phyloP scores from a whole-genome alignment of 2,113 vertebrate species.

The Marmota monax region DNA sequence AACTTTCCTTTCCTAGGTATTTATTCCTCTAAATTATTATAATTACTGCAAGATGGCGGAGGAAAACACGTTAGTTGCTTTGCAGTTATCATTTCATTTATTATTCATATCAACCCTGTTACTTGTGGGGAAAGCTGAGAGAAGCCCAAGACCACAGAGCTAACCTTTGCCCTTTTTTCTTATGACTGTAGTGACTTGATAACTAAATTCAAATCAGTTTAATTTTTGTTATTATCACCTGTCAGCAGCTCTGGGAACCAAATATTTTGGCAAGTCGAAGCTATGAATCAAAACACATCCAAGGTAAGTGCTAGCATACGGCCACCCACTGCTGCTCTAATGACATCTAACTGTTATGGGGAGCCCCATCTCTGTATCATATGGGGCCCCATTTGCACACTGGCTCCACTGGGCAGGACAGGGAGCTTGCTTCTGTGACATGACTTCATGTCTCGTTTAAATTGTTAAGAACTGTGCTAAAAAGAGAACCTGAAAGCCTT shows the following conservation, averaged over 20 bases:
- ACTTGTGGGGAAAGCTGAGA: not conserved
- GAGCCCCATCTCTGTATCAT: not conserved
- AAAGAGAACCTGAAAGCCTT: not conserved
- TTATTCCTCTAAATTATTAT: not conserved
- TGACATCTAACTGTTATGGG: fast-evolving
- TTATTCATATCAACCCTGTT: not conserved
- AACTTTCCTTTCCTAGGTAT: not conserved
- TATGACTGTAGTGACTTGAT: not conserved
- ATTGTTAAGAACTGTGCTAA: slow-evolving; percentile 48
- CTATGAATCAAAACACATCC: not conserved
- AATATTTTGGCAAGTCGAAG: slow-evolving; percentile 43
- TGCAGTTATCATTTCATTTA: not conserved
- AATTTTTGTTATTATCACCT: slow-evolving; percentile 25
- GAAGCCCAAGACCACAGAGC: not conserved
- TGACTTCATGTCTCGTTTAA: slow-evolving; percentile 31
- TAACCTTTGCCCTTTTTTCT: not conserved
- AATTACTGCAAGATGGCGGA: not conserved
- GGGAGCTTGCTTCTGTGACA: not conserved
- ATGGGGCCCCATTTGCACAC: not conserved
- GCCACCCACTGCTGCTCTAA: not conserved
- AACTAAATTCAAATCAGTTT: slow-evolving; percentile 23
- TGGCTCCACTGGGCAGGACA: not conserved
- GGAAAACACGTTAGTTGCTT: not conserved
- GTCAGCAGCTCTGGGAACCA: slow-evolving; percentile 56
- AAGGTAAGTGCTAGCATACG: not conserved